Base-by-base conservation (phyloP, 2,797 vertebrate species). In the Gambelia wislizenii region DNA sequence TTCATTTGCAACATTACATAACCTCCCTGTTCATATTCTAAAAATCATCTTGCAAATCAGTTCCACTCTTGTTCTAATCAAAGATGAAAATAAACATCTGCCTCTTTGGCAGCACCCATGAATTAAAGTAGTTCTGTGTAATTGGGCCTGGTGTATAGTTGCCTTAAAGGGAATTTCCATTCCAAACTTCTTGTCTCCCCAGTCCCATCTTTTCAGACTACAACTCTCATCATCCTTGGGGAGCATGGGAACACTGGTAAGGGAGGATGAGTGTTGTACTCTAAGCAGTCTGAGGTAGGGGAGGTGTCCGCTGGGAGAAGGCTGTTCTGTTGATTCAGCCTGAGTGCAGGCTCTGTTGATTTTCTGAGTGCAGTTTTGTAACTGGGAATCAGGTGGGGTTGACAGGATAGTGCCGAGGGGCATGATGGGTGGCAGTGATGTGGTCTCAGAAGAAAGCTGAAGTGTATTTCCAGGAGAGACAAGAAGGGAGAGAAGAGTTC, bases 1-100 rank as follows among this genome's bases (percentile, higher is more conserved):
- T 76, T 95, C 96, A 92, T 74, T 39, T 90, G 83, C 59, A 84
- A 92, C 80, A 86, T 92, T 36, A 13, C 39, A 64, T 88, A 0
- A 3, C 67, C 67, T 52, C 87, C n/a, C 47, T 89, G 64, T 87
- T 49, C 80, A 85, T 27, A 25, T 92, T 91, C 88, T 78, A 61
- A 82, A 80, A 89, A 93, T 87, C 87, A n/a, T 91, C 54, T 69
- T 3, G 18, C 1, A 0, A 72, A 13, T 83, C 83, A 1, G 4
- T 0, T 89, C 77, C 80, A 25, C 2, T 14, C 36, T 78, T 25
- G 13, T 88, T 92, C 79, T 85, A 64, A 25, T 93, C 39, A 52
- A 89, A 85, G 52, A 33, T 36, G 87, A 56, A 70, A 42, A 83
- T 16, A 8, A 54, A 22, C 86, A 14, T 81, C 52, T 89, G 64